Percentiles rank a stretch among this genome's conserved stretches.
phyloP scores from a whole-genome alignment of 2,888 invertebrate genomes.

The Candidula unifasciata region DNA sequence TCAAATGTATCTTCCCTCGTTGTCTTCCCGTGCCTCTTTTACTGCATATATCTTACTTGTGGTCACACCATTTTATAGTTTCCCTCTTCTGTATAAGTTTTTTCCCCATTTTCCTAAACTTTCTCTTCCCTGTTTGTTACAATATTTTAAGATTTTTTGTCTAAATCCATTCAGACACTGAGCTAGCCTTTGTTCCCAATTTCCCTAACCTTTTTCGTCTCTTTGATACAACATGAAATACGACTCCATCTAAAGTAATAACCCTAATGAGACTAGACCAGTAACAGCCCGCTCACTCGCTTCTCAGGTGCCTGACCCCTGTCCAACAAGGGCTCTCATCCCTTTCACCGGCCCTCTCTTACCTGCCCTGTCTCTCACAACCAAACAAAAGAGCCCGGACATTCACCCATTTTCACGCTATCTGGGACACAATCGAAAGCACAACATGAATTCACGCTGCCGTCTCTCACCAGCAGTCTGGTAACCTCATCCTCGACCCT shows the following conservation, averaged over 20 bases:
- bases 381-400: constrained; percentile 1
- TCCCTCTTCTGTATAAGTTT: no score
- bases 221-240: background rate
- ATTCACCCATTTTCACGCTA: constrained; percentile 9
- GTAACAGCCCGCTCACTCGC: background rate
- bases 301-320: constrained; percentile 12
- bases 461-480: background rate
- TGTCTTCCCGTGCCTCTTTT: no score
- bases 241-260: background rate
- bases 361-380: background rate
- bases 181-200: no score
- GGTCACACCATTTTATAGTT: no score
- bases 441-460: background rate
- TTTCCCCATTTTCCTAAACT: no score
- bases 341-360: background rate
- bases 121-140: no score
- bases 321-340: background rate
- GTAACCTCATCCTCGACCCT: background rate
- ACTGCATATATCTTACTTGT: no score
- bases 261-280: background rate
- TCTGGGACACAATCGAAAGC: background rate
- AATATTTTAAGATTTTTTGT: no score
- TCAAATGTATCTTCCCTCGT: no score
- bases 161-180: no score
- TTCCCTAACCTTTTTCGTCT: no score